A percentile compares a stretch with the other conserved stretches of the same genome.
These are phyloP conservation scores for Poecilia picta DNA, from an alignment of 2,797 vertebrate species.

Conservation along the genomic window DNA sequence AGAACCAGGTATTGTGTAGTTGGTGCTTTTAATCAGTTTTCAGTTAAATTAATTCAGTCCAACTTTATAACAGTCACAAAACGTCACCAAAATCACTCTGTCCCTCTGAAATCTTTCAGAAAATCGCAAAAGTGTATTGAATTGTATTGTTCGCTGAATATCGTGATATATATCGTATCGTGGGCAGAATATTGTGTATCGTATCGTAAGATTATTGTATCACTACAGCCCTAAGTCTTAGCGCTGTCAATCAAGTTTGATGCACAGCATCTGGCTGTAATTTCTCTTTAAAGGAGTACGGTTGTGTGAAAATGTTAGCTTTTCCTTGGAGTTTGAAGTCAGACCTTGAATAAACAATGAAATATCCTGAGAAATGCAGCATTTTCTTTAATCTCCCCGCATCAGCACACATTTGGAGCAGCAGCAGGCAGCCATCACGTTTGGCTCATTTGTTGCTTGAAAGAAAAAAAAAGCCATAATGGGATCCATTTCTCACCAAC, in stretches of 20 bases:
- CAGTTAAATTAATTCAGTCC: too few species aligned
- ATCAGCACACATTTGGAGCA: slow-evolving; percentile 7
- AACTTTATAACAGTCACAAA: too few species aligned
- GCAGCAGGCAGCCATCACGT: neutral
- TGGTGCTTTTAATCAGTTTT: too few species aligned
- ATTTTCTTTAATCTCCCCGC: neutral
- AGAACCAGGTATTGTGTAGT: too few species aligned
- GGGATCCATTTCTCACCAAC: slow-evolving; percentile 59
- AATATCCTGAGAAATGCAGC: neutral
- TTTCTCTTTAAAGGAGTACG: neutral
- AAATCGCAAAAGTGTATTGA: too few species aligned
- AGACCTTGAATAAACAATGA: neutral
- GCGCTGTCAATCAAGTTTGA: neutral
- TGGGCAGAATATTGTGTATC: too few species aligned
- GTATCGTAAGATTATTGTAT: too few species aligned
- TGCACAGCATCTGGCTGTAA: neutral
- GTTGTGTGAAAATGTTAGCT: neutral
- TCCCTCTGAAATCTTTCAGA: too few species aligned
- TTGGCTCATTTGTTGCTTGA: slow-evolving; percentile 16
- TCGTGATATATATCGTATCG: too few species aligned
- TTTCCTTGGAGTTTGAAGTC: neutral
- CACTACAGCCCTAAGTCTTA: too few species aligned
- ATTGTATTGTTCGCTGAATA: too few species aligned
- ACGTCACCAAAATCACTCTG: too few species aligned
- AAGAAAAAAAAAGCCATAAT: slow-evolving; percentile 40